These are phyloP conservation scores for Numenius arquata DNA, from an alignment of 2,113 vertebrate genomes.

Conservation along the genomic window DNA sequence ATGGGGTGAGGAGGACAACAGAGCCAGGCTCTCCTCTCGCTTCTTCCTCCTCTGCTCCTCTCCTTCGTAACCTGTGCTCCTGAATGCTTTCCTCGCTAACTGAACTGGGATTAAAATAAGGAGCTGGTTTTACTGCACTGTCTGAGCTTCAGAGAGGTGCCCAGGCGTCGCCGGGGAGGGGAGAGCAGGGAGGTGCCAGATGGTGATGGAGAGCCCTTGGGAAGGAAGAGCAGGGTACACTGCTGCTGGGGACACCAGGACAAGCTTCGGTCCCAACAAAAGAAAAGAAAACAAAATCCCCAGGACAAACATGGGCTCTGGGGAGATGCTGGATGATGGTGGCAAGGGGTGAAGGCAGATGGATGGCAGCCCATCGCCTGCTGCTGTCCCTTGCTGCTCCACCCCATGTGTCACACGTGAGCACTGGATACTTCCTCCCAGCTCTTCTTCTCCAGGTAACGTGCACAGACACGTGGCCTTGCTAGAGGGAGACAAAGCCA, in stretches of 20 bases:
- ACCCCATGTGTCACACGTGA: neutral
- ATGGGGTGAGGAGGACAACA: neutral
- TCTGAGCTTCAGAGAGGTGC: neutral
- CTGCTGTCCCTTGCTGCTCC: neutral
- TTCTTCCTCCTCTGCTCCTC: neutral
- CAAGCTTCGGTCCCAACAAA: neutral
- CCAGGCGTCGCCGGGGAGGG: accelerated
- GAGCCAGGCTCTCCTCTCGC: neutral
- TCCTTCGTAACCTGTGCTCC: neutral
- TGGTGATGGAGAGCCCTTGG: neutral
- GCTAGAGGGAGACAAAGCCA: neutral
- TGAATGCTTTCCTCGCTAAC: neutral
- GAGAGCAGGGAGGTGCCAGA: too few species aligned
- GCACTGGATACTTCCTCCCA: neutral
- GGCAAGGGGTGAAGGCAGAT: neutral
- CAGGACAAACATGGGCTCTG: neutral
- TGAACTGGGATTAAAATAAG: neutral
- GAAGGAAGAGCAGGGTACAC: neutral
- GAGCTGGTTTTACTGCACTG: neutral
- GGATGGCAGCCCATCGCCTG: neutral
- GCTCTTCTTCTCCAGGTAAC: neutral
- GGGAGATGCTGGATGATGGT: neutral
- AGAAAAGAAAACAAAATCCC: neutral
- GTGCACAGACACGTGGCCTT: accelerated
- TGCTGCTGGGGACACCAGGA: neutral